phyloP scores from a whole-genome alignment of 2,888 invertebrate species.

The Athrips mouffetella region DNA sequence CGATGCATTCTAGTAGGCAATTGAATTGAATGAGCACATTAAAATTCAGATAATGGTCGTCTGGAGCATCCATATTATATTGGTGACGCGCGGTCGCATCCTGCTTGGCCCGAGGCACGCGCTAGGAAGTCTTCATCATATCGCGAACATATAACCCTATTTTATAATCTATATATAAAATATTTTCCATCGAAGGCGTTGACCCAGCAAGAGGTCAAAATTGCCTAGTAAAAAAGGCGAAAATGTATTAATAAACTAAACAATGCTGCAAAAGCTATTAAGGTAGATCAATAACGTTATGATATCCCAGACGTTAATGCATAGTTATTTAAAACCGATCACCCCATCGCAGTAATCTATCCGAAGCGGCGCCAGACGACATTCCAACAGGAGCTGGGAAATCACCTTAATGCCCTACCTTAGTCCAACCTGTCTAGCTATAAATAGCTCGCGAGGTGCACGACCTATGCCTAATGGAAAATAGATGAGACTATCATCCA shows the following conservation, averaged over 20 bases:
- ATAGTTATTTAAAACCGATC: conserved; percentile 44
- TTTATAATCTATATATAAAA: not conserved
- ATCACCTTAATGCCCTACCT: conserved; percentile 63
- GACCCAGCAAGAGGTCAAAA: too few relatives aligned
- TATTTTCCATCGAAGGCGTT: too few relatives aligned
- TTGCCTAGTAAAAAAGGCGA: conserved; percentile 9
- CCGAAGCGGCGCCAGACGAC: conserved; percentile 68
- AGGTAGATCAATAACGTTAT: conserved; percentile 11
- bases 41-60: conserved; percentile 63
- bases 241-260: too few relatives aligned
- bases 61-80: conserved; percentile 67
- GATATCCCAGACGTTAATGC: conserved; percentile 9
- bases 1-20: conserved; percentile 58
- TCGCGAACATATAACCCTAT: conserved; percentile 23
- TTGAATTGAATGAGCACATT: conserved; percentile 68
- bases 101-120: conserved; percentile 50
- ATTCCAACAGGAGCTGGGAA: conserved; percentile 67
- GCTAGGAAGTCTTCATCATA: conserved; percentile 56
- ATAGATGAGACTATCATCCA: conserved; percentile 37
- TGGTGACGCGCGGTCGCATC: conserved; percentile 59
- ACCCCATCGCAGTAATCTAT: conserved; percentile 53
- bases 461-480: conserved; percentile 49
- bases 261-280: not conserved
- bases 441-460: conserved; percentile 53
- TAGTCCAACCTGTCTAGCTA: conserved; percentile 50